These are phyloP conservation scores for Hypanus sabinus DNA, from an alignment of 2,113 vertebrate species.

Conservation along the genomic window DNA sequence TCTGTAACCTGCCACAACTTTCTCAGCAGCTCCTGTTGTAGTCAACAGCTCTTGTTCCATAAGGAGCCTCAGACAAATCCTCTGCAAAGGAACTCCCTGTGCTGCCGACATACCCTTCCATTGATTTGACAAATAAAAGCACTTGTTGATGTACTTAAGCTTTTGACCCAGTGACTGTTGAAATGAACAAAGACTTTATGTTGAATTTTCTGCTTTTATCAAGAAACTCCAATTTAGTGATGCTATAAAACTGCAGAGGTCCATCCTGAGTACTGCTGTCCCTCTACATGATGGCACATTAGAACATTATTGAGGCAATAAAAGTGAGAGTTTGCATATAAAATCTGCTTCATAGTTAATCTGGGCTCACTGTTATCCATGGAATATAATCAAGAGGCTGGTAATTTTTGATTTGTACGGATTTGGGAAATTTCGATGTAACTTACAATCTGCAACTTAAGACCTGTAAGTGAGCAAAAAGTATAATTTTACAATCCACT, in stretches of 20 bases:
- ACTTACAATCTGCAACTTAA: too few relatives aligned
- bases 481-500: too few relatives aligned
- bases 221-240: background rate
- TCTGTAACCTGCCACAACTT: background rate
- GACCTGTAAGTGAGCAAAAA: too few relatives aligned
- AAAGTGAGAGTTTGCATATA: background rate
- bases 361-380: background rate
- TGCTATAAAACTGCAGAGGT: background rate
- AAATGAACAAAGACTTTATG: background rate
- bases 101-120: background rate
- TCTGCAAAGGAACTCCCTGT: background rate
- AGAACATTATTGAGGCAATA: background rate
- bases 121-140: background rate
- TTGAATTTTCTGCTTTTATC: background rate
- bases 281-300: background rate
- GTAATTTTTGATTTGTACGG: background rate
- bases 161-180: background rate
- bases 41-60: background rate
- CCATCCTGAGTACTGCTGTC: background rate
- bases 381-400: background rate
- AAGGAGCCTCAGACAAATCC: background rate
- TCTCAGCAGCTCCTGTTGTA: background rate
- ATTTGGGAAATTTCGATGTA: background rate
- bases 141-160: background rate
- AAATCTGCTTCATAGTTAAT: background rate